Evolutionary conservation across 2,797 vertebrate genomes (phyloP), one percentile per base, ranked within the genome.

Genomic region (Zonotrichia albicollis): DNA sequence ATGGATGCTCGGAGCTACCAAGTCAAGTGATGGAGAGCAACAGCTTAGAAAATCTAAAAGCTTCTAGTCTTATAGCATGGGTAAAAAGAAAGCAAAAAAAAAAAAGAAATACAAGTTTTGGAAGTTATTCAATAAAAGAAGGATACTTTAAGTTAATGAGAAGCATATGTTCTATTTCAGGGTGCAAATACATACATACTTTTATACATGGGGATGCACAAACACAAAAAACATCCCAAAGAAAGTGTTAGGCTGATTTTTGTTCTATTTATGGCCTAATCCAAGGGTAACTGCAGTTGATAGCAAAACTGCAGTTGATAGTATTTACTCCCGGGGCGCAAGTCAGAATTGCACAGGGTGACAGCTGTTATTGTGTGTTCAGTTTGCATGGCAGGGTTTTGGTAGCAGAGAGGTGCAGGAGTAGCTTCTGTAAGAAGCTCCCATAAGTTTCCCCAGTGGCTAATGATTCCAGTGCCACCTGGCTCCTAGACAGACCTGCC

Each of bases 261-360:
- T 20, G 4, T 36, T 68, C 13, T 45, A 26, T 62, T 51, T 54
- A 43, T 34, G 58, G 13, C 17, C 43, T 40, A 87, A 65, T 25
- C 25, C 30, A 72, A 40, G 19, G 40, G 9, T 22, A 72, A 61
- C 20, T 34, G 23, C 29, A 83, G 26, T 4, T 0, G 0, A 14
- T 16, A 57, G 18, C 18, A 90, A 90, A 72, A 53, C 13, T 23
- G n/a, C n/a, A n/a, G n/a, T n/a, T n/a, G n/a, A n/a, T n/a, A 34
- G 4, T 19, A 54, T 62, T 40, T 77, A 29, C 3, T 38, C 8
- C 11, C 5, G 13, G 7, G 40, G 1, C 0, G 2, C 32, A n/a
- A 43, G 27, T 60, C 60, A 81, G 36, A 70, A 27, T 2, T 40
- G 26, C 29, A 23, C 11, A 61, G 16, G 2, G 4, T 50, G 48